phyloP scores from a whole-genome alignment of 2,797 vertebrate species.

The Gadopsis bispinosus region DNA sequence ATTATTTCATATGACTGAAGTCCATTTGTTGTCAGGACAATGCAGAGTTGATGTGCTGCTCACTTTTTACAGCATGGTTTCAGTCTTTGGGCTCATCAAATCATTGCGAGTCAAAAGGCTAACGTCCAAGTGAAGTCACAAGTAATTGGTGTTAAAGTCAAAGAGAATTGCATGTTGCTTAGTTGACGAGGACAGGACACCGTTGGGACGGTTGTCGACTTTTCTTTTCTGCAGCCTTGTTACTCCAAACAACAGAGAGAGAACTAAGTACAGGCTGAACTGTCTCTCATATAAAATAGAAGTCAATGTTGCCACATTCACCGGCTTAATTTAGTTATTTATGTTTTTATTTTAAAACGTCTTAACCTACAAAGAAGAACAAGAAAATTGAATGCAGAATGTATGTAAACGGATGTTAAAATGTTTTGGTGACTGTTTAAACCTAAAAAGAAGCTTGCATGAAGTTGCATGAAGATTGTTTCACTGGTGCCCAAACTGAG shows the following conservation, averaged over 20 bases:
- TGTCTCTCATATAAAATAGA: background rate
- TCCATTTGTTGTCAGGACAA: no score
- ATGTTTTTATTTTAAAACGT: no score
- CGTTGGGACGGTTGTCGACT: background rate
- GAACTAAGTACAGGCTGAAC: background rate
- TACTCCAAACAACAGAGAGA: background rate
- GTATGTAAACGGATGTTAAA: background rate
- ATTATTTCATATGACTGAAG: no score
- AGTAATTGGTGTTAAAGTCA: background rate
- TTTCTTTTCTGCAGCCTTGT: background rate
- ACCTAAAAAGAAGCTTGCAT: background rate
- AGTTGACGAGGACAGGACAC: background rate
- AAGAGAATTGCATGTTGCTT: background rate
- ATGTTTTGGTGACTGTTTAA: conserved; percentile 4
- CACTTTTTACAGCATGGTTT: background rate
- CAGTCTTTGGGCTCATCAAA: background rate
- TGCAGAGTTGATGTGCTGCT: background rate
- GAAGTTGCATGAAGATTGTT: conserved; percentile 27
- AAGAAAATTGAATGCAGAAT: background rate
- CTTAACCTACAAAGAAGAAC: background rate
- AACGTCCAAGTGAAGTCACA: background rate
- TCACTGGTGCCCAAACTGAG: conserved; percentile 32
- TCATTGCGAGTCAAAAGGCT: background rate
- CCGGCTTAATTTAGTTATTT: background rate
- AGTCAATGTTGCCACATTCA: background rate